Evolutionary conservation across 2,113 vertebrate genomes (phyloP).

Genomic region (Leucopsar rothschildi): DNA sequence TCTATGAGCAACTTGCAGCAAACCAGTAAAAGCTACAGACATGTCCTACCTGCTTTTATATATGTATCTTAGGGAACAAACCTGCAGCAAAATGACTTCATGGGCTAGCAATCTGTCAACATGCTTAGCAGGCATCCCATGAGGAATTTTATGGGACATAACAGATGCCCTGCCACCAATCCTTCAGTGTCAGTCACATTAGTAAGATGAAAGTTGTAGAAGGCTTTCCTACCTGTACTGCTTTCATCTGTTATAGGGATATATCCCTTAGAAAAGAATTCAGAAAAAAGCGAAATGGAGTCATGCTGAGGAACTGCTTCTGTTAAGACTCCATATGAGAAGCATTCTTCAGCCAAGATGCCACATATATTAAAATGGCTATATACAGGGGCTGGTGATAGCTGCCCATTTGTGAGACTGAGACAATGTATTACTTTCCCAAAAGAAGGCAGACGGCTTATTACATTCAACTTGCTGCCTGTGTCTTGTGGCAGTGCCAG

Average conservation of each 20-base stretch:
- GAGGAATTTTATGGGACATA: background rate
- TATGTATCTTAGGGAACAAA: background rate
- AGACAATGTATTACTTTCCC: background rate
- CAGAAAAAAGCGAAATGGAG: background rate
- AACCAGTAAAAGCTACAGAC: background rate
- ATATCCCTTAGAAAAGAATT: background rate
- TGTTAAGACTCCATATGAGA: background rate
- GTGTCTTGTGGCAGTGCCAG: conserved; percentile 10
- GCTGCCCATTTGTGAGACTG: background rate
- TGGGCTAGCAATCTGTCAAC: background rate
- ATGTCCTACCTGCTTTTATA: background rate
- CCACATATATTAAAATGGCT: background rate
- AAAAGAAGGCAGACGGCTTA: conserved; percentile 21
- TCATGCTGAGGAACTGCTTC: background rate
- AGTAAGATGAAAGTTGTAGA: background rate
- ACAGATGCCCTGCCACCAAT: background rate
- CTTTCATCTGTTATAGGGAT: background rate
- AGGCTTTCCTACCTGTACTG: background rate
- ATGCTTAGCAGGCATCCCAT: background rate
- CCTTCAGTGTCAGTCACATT: background rate
- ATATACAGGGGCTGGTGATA: background rate
- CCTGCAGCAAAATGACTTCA: background rate
- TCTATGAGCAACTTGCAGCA: background rate
- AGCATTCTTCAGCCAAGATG: background rate
- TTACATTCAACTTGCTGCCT: background rate